Evolutionary conservation across 53 echinoderm and acorn worm genomes (phyloP), one percentile per base, ranked within the genome.

Genomic region (Henricia sp.): DNA sequence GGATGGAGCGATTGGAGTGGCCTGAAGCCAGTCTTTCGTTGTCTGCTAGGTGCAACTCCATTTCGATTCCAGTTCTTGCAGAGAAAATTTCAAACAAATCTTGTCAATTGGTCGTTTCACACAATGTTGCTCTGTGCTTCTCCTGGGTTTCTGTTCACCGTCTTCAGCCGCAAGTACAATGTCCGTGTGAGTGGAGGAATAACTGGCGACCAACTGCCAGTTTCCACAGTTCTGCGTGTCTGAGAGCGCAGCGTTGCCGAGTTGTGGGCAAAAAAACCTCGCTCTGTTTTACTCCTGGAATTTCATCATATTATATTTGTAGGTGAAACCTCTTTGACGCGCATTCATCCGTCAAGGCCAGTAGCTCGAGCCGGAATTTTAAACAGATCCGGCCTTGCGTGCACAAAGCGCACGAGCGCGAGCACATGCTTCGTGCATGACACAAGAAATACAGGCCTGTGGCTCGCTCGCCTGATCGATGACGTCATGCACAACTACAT

Each of bases 1-100:
- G 83, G 44, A 97, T 92, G 14, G 97, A 97, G 37, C 85, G 95
- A 67, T 76, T 86, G 26, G 66, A 67, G 17, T 87, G 76, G 11
- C 44, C 24, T 11, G 64, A 71, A 6, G 88, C 70, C 32, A 87
- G 55, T 50, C 71, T 84, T 51, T 91, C 91, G 78, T 87, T 86
- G 39, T 88, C 82, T 34, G 84, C 71, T 0, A 82, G 62, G 21
- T 87, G 71, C 54, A 90, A 46, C 29, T 94, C 89, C 89, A 83
- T 91, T 37, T 75, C 17, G 24, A 42, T 27, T 16, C 37, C 4
- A 17, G 27, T 34, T 72, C 9, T 14, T 40, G 35, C 27, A 6
- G n/a, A n/a, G n/a, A n/a, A n/a, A n/a, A n/a, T n/a, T n/a, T n/a
- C n/a, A n/a, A n/a, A n/a, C n/a, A n/a, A n/a, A n/a, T n/a, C n/a